Conservation (phyloP, 2,888 invertebrate genomes). For the Leptogaster cylindrica region DNA sequence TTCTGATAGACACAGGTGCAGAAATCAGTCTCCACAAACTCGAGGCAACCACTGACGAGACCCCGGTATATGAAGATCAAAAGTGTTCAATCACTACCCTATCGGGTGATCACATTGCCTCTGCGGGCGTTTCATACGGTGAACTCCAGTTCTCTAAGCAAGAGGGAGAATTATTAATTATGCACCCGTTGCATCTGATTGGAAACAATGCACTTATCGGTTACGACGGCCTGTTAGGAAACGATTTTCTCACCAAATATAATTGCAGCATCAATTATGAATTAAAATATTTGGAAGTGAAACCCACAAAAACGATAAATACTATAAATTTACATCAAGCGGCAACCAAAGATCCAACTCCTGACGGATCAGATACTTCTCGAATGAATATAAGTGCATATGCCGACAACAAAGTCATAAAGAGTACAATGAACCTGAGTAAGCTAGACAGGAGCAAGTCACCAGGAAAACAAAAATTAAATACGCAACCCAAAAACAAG, state of each 20-base stretch:
- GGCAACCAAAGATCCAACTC: too few relatives aligned
- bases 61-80: background rate
- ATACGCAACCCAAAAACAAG: too few relatives aligned
- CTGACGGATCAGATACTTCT: too few relatives aligned
- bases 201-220: background rate
- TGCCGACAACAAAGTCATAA: too few relatives aligned
- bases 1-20: slow-evolving; percentile 5
- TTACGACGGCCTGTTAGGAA: background rate
- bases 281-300: background rate
- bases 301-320: background rate
- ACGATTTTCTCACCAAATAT: background rate
- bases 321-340: too few relatives aligned
- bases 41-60: background rate
- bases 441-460: too few relatives aligned
- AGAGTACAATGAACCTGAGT: too few relatives aligned
- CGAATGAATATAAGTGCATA: too few relatives aligned
- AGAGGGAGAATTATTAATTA: background rate
- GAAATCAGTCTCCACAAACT: slow-evolving; percentile 3
- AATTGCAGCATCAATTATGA: background rate
- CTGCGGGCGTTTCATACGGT: background rate
- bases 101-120: background rate
- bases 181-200: background rate
- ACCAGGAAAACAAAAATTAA: too few relatives aligned
- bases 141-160: background rate
- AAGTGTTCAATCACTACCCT: slow-evolving; percentile 1